phyloP scores from a whole-genome alignment of 2,888 invertebrate species.

The Frankliniella intonsa region DNA sequence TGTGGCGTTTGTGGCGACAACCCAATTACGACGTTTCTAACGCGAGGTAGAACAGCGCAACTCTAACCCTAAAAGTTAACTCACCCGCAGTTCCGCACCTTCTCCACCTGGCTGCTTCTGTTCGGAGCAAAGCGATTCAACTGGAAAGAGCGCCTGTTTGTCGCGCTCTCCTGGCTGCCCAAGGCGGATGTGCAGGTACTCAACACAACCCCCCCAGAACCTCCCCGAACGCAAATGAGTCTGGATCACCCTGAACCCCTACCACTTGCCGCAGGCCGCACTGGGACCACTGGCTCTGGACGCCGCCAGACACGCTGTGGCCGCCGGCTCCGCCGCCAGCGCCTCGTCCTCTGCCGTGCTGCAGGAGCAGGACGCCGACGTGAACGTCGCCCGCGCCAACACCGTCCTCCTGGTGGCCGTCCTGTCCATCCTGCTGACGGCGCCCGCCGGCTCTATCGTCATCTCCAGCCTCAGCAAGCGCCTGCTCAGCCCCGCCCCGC shows the following conservation, averaged over 20 bases:
- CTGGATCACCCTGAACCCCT: too few species aligned
- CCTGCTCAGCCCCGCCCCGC: not conserved
- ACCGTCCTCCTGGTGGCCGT: conserved; percentile 53
- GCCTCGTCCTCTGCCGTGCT: not conserved
- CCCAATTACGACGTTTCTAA: too few species aligned
- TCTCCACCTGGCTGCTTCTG: conserved; percentile 48
- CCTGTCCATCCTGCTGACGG: conserved; percentile 54
- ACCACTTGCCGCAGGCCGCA: conserved; percentile 54
- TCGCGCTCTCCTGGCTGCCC: conserved; percentile 67
- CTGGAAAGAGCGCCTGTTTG: conserved; percentile 61
- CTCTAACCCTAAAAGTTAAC: too few species aligned
- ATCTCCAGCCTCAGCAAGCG: not conserved
- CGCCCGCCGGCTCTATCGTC: conserved; percentile 48
- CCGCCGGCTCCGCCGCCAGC: not conserved
- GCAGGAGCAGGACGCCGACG: conserved; percentile 41
- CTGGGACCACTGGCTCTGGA: conserved; percentile 58
- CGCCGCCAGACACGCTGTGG: conserved; percentile 44
- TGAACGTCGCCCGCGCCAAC: conserved; percentile 45
- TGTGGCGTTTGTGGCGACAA: not conserved
- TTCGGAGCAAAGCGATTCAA: conserved; percentile 52
- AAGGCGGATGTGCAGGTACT: conserved; percentile 72
- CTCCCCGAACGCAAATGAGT: too few species aligned
- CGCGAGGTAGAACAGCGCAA: too few species aligned
- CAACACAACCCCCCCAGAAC: too few species aligned
- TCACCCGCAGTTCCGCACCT: conserved; percentile 48